Evolutionary conservation across 1,140 invertebrate species (phyloP).

Genomic region (Pseudomyrmex flavicornis): DNA sequence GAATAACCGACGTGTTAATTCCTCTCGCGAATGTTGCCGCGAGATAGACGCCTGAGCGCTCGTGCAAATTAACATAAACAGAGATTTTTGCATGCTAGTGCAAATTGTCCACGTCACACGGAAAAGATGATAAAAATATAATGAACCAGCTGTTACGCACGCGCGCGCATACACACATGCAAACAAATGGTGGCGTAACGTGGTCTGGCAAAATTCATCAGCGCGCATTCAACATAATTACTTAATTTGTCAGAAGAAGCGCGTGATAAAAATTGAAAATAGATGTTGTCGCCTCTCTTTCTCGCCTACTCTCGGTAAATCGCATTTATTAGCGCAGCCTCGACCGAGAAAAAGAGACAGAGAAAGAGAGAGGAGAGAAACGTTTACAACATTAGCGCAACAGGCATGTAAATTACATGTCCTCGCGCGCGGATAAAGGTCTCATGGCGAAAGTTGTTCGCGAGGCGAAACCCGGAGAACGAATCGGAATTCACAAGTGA

Average conservation of each 20-base stretch:
- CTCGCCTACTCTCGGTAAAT: neutral
- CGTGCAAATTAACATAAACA: no score
- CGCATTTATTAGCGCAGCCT: neutral
- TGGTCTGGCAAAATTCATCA: no score
- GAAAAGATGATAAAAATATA: no score
- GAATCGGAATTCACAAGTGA: constrained; percentile 64
- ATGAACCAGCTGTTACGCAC: no score
- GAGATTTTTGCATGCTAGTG: no score
- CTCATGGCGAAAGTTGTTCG: constrained; percentile 29
- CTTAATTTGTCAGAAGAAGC: no score
- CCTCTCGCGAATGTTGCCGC: neutral
- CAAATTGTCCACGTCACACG: no score
- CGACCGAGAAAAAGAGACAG: neutral
- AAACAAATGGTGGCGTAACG: no score
- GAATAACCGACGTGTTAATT: no score
- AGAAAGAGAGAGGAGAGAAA: neutral
- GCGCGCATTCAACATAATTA: no score
- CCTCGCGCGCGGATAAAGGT: constrained; percentile 38
- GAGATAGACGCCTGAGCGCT: no score
- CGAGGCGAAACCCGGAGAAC: constrained; percentile 1
- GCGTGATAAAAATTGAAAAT: constrained; percentile 8
- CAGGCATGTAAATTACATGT: constrained; percentile 54
- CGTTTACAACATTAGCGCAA: constrained; percentile 49
- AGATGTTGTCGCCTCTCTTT: neutral
- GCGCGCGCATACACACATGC: no score